phyloP scores from a whole-genome alignment of 1,140 invertebrate species.

The Zaprionus taronus region DNA sequence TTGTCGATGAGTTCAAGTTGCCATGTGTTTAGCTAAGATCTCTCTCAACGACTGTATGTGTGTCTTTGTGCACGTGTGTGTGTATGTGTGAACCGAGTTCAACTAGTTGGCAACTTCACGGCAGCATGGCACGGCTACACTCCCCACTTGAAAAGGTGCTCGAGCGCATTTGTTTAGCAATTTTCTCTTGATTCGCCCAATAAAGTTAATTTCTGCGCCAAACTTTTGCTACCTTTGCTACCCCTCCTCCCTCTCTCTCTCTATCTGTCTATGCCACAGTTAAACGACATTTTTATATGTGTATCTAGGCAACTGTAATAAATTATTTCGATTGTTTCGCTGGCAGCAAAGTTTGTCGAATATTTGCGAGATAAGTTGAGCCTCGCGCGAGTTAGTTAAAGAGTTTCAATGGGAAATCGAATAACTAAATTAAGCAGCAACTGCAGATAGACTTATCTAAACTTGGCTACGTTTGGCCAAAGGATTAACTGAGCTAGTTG shows the following conservation, averaged over 20 bases:
- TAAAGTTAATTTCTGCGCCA: conserved; percentile 72
- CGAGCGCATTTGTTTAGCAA: conserved; percentile 78
- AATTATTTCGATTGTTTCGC: conserved; percentile 55
- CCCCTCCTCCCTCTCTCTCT: neutral
- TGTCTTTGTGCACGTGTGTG: conserved; percentile 15
- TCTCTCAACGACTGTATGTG: neutral
- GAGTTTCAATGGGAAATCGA: conserved; percentile 15
- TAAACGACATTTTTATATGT: conserved; percentile 79
- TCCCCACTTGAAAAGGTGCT: conserved; percentile 71
- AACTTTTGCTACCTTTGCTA: conserved; percentile 41
- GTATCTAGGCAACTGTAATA: conserved; percentile 41
- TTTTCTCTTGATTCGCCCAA: conserved; percentile 80
- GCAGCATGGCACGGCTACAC: neutral
- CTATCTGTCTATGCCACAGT: conserved; percentile 5
- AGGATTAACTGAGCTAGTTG: conserved; percentile 16
- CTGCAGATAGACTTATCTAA: conserved; percentile 3
- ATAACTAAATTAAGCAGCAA: conserved; percentile 33
- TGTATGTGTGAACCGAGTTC: conserved; percentile 47
- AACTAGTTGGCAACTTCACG: conserved; percentile 73
- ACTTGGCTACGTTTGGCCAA: conserved; percentile 2
- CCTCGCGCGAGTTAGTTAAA: conserved; percentile 16
- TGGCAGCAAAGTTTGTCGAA: conserved; percentile 19
- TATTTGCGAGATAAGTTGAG: conserved; percentile 26
- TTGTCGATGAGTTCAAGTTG: conserved; percentile 78
- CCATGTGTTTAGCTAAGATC: conserved; percentile 74